Conservation (phyloP, 2,888 invertebrate genomes). For the Nyleta sp. region DNA sequence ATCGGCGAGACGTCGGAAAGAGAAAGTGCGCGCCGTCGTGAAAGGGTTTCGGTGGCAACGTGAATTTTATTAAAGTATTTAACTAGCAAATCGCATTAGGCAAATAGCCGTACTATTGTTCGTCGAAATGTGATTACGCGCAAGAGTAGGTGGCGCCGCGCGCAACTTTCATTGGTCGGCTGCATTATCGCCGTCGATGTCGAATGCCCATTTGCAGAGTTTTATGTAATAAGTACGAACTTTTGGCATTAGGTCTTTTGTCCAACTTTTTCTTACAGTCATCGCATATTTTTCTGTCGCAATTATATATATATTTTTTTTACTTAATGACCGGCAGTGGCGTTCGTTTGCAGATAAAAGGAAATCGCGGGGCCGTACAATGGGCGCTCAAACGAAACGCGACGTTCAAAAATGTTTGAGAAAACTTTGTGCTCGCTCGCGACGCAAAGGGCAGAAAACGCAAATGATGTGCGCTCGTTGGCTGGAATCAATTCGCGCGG, state of each 20-base stretch:
- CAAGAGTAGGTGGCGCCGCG: conserved; percentile 32
- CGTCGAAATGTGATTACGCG: conserved; percentile 74
- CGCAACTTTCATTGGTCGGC: conserved; percentile 42
- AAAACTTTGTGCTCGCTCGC: conserved; percentile 6
- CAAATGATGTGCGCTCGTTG: background rate
- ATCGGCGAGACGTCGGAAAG: conserved; percentile 46
- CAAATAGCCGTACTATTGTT: conserved; percentile 76
- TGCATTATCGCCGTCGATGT: conserved; percentile 39
- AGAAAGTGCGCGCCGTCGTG: conserved; percentile 58
- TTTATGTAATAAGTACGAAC: conserved; percentile 32
- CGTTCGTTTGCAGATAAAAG: no score
- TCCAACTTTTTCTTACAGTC: conserved; percentile 16
- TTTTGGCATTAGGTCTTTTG: conserved; percentile 24
- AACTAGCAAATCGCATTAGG: conserved; percentile 77
- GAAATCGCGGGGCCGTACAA: no score
- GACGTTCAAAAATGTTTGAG: conserved; percentile 3
- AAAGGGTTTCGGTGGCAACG: conserved; percentile 67
- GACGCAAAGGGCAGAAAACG: background rate
- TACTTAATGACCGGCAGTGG: conserved; percentile 7
- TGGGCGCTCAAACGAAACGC: conserved; percentile 1
- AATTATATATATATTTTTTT: conserved; percentile 7
- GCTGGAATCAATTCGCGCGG: conserved; percentile 21
- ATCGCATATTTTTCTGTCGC: conserved; percentile 22
- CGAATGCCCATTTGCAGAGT: conserved; percentile 14
- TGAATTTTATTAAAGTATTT: conserved; percentile 78